Evolutionary conservation across 2,888 invertebrate genomes (phyloP), one percentile per base, ranked within the genome.

Genomic region (Macrophya annulata): DNA sequence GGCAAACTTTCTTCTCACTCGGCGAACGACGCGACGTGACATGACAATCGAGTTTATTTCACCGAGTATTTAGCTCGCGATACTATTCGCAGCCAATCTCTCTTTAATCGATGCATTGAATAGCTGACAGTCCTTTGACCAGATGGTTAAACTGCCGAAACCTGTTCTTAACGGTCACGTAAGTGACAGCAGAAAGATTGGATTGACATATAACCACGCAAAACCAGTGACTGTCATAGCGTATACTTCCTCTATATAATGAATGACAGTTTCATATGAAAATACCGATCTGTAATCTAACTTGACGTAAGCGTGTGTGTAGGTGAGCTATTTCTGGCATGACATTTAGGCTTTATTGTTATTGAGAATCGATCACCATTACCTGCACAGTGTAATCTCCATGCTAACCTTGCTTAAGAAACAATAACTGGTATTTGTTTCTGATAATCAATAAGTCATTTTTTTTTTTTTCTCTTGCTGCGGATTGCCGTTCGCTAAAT

Each of bases 121-220:
- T 37, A 68, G 2, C 37, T 37, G 37, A 68, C 37, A 8, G 68
- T 37, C 12, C 68, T 68, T 31, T 68, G 68, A 68, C 37, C 17
- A 37, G 17, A 68, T 15, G 68, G n/a, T 45, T 74, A 45, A 74
- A 74, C 43, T 45, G 45, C 21, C 21, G 25, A 74, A 74, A 43
- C 72, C 43, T 45, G 43, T 40, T 43, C 72, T 74, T 15, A 74
- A 74, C 72, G 72, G n/a, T 74, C 72, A 25, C n/a, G 21, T 74
- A 45, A 21, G n/a, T 10, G 43, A 45, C 43, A 45, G 45, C 12
- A 45, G 72, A 74, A 74, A 45, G 45, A 25, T 74, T 74, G 21
- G 10, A 74, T n/a, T 45, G 72, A 45, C 45, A 21, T 74, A 74
- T 21, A 45, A 45, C 45, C 72, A 74, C 72, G 45, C 72, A 43